Base-by-base conservation (phyloP, 2,888 invertebrate genomes). In the Rhimphoctona megacephalus region DNA sequence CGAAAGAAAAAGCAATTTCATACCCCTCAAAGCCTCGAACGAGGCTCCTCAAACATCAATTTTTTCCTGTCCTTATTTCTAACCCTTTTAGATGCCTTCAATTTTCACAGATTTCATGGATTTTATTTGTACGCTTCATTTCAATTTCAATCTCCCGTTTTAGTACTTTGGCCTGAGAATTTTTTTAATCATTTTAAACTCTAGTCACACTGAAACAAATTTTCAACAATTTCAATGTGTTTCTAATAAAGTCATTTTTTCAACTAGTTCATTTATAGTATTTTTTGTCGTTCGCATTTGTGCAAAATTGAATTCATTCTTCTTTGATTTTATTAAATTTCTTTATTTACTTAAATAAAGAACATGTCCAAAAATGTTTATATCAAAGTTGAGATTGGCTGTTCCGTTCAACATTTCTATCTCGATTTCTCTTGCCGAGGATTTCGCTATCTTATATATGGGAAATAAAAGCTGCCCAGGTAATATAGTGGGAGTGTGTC, bases 1-100 rank as follows among this genome's bases (percentile, higher is more conserved):
- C 8, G 64, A 57, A 73, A 79, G 76, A 64, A 81, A 81, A 87
- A 84, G 79, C 82, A 84, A 84, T 84, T 81, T 76, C 81, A 83
- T 57, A 79, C 73, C 74, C 81, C 74, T 80, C 43, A 36, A 19
- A 43, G 73, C 64, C 73, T 82, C 77, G 46, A 85, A 76, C 74
- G 81, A 70, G 52, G 57, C 80, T 85, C 73, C 79, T 67, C 67
- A 57, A 73, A 54, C 72, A 69, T 46, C 36, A 61, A 49, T 49
- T 81, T 25, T 82, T 82, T 74, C 30, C 39, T 57, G 11, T 70
- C 22, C 39, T 25, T 30, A 46, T 78, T 67, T 72, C 14, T 46
- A 19, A 36, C 81, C 52, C 43, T 64, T 57, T 49, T 43, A 72
- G 25, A 33, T 54, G 72, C n/a, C 25, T 73, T 69, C 43, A 22